These are phyloP conservation scores for Formicarius rufipectus DNA, from an alignment of 2,113 vertebrate genomes.

Conservation along the genomic window DNA sequence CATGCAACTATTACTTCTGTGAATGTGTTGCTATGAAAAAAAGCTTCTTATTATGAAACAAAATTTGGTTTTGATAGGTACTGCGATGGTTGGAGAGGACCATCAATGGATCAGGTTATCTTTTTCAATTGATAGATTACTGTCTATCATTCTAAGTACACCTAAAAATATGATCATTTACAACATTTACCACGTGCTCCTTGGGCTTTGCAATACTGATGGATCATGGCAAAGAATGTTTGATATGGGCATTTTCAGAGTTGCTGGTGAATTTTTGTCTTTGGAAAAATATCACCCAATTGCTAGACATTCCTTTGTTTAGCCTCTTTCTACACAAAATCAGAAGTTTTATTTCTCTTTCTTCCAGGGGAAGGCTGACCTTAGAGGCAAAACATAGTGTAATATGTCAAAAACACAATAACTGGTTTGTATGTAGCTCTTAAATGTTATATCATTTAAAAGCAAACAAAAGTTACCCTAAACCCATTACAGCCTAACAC, in stretches of 20 bases:
- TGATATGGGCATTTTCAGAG: background rate
- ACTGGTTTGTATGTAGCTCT: background rate
- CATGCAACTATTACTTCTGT: background rate
- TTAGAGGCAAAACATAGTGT: background rate
- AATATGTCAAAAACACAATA: background rate
- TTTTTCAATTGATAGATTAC: slow-evolving; percentile 35
- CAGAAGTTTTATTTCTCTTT: background rate
- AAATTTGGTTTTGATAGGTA: slow-evolving; percentile 15
- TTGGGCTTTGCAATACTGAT: background rate
- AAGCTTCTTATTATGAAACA: background rate
- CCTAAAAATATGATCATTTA: slow-evolving; percentile 1
- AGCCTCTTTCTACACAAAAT: background rate
- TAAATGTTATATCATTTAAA: background rate
- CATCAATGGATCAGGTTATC: slow-evolving; percentile 7
- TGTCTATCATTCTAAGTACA: background rate
- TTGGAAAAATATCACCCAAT: background rate
- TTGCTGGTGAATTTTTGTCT: background rate
- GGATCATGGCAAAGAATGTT: background rate
- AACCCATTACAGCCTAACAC: background rate
- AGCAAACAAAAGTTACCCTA: background rate
- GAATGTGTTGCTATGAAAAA: slow-evolving; percentile 12
- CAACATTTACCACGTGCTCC: slow-evolving; percentile 21
- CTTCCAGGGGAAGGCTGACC: background rate
- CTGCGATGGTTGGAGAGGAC: background rate
- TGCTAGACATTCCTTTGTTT: background rate